Conservation (phyloP, 2,888 invertebrate genomes). For the Hypsopygia costalis region DNA sequence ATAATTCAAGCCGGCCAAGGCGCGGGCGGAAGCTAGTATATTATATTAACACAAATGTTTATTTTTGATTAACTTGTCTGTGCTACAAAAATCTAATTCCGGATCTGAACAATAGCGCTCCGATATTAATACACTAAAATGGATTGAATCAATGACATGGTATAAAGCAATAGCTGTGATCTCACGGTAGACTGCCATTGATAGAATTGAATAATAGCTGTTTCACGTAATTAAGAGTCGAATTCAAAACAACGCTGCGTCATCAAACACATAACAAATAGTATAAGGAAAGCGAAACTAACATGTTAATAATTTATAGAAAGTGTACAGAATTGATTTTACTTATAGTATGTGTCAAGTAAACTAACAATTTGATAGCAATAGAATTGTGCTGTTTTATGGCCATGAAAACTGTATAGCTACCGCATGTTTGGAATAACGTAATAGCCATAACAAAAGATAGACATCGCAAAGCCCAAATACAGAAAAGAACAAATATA, state of each 20-base stretch:
- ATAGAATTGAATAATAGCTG: constrained; percentile 17
- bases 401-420: constrained; percentile 3
- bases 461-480: not conserved
- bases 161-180: constrained; percentile 8
- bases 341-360: constrained; percentile 30
- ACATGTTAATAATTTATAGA: constrained; percentile 59
- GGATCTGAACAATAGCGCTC: constrained; percentile 2
- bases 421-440: constrained; percentile 1
- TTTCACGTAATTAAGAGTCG: constrained; percentile 13
- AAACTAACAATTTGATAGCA: constrained; percentile 23
- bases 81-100: not conserved
- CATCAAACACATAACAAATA: constrained; percentile 51
- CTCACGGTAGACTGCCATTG: constrained; percentile 7
- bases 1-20: too few relatives aligned
- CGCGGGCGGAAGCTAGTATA: too few relatives aligned
- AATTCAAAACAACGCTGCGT: constrained; percentile 26
- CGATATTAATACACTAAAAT: not conserved
- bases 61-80: too few relatives aligned
- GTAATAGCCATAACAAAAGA: not conserved
- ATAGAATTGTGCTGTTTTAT: constrained; percentile 19
- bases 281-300: constrained; percentile 67
- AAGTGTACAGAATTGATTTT: constrained; percentile 65
- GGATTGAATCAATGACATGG: constrained; percentile 11
- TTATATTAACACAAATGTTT: too few relatives aligned
- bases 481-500: not conserved